Conservation (phyloP, 2,888 invertebrate genomes). For the Rotaria magnacalcarata region DNA sequence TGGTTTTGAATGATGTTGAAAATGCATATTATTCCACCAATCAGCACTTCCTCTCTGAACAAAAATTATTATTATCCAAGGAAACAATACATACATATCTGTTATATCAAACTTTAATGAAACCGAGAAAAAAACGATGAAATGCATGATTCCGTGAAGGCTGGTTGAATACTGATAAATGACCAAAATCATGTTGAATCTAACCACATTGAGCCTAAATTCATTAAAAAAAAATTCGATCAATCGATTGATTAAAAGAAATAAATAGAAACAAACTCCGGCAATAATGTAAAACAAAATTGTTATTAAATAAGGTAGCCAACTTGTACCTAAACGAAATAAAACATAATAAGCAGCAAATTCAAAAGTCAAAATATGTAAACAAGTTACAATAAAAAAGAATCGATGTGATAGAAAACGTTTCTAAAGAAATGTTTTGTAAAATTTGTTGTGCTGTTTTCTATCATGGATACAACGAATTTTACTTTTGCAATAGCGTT, state of each 20-base stretch:
- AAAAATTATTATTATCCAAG: background rate
- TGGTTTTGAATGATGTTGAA: conserved; percentile 59
- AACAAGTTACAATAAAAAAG: conserved; percentile 53
- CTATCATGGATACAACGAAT: background rate
- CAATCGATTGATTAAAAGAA: no score
- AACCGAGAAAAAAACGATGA: conserved; percentile 55
- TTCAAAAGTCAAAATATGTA: conserved; percentile 55
- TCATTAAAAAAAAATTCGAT: background rate
- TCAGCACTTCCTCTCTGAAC: conserved; percentile 55
- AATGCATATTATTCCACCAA: conserved; percentile 60
- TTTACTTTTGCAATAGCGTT: conserved; percentile 6
- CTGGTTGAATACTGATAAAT: conserved; percentile 56
- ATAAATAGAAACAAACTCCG: conserved; percentile 50
- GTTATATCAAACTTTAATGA: conserved; percentile 56
- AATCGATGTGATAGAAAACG: conserved; percentile 52
- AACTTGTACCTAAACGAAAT: conserved; percentile 53
- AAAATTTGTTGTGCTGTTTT: background rate
- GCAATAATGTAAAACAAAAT: conserved; percentile 51
- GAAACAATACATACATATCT: background rate
- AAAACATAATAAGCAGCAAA: conserved; percentile 52
- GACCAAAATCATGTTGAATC: conserved; percentile 59
- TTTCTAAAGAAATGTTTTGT: conserved; percentile 48
- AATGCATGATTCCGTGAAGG: conserved; percentile 52
- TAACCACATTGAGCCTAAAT: conserved; percentile 53
- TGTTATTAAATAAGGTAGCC: conserved; percentile 52